A percentile compares a stretch with the other conserved stretches of the same genome.
phyloP scores from a whole-genome alignment of 1,140 invertebrate species.

The Branchinecta lynchi region DNA sequence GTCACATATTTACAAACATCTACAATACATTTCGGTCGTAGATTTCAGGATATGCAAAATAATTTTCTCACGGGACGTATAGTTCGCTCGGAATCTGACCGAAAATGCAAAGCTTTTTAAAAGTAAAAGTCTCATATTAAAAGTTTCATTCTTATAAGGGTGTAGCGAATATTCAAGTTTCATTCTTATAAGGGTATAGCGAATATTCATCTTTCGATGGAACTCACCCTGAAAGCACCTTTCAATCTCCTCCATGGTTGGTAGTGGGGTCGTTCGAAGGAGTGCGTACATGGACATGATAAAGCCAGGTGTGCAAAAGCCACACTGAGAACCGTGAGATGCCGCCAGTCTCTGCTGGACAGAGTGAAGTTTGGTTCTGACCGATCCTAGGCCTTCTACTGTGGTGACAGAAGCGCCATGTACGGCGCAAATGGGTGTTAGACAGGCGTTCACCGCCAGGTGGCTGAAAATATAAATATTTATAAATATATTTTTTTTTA shows the following conservation, averaged over 20 bases:
- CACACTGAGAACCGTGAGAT: conserved; percentile 76
- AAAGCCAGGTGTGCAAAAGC: conserved; percentile 79
- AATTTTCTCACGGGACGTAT: no score
- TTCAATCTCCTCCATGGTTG: conserved; percentile 53
- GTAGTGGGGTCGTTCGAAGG: conserved; percentile 44
- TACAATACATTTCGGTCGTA: no score
- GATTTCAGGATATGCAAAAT: no score
- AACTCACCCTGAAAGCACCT: conserved; percentile 53
- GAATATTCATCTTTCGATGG: no score
- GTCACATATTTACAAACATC: no score
- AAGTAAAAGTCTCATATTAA: no score
- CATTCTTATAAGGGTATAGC: no score
- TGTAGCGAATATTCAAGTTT: no score
- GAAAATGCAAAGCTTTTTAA: no score
- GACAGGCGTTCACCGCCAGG: conserved; percentile 71
- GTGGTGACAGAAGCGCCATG: conserved; percentile 75
- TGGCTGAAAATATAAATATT: conserved; percentile 42
- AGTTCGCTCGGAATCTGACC: no score
- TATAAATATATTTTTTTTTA: no score
- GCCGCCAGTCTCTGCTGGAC: conserved; percentile 72
- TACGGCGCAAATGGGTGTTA: conserved; percentile 62
- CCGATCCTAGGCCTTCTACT: conserved; percentile 49
- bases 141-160: no score
- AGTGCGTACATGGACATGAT: conserved; percentile 89
- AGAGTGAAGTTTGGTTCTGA: conserved; percentile 52